Evolutionary conservation across 2,113 vertebrate species (phyloP).

Genomic region (Pelmatolapia mariae): DNA sequence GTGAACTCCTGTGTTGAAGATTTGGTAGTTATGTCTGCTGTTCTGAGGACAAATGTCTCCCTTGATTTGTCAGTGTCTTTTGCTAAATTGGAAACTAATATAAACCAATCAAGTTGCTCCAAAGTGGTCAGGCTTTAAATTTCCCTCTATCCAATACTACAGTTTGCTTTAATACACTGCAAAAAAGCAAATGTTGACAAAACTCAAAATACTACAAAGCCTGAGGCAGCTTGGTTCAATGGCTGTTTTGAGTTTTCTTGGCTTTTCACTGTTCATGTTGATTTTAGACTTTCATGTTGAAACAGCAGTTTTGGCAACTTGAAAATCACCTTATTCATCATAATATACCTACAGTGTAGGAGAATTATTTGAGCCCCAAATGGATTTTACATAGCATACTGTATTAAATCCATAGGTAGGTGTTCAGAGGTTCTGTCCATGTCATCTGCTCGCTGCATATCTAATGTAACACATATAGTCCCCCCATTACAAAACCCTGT

Average conservation of each 20-base stretch:
- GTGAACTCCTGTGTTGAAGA: not conserved
- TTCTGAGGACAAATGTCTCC: not conserved
- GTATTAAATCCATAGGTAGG: not conserved
- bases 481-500: not conserved
- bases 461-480: not conserved
- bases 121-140: not conserved
- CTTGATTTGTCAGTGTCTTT: not conserved
- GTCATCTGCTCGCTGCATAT: not conserved
- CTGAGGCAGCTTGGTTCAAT: not conserved
- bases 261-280: not conserved
- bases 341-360: not conserved
- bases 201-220: not conserved
- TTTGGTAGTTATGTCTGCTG: not conserved
- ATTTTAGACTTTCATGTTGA: not conserved
- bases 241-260: not conserved
- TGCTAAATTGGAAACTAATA: not conserved
- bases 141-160: not conserved
- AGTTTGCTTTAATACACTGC: not conserved
- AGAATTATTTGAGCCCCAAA: not conserved
- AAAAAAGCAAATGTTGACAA: not conserved
- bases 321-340: not conserved
- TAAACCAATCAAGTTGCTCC: not conserved
- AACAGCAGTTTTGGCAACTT: not conserved
- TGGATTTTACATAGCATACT: not conserved
- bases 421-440: not conserved